A percentile compares a stretch with the other conserved stretches of the same genome.
phyloP scores from a whole-genome alignment of 2,888 invertebrate genomes.

The Volucella bombylans region DNA sequence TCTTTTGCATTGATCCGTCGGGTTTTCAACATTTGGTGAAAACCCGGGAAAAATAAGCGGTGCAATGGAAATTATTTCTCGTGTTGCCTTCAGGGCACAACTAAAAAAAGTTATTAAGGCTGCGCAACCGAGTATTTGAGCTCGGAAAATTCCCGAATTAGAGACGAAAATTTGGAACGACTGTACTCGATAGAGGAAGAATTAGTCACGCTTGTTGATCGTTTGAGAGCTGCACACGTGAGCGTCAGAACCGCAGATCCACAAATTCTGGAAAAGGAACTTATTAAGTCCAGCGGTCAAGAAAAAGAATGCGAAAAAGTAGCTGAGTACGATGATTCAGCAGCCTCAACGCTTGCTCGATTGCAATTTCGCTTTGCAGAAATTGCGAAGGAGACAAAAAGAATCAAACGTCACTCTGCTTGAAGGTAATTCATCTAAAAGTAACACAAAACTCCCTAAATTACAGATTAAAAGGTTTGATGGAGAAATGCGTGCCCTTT shows the following conservation, averaged over 20 bases:
- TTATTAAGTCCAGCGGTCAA: conserved; percentile 3
- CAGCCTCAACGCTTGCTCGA: too few relatives aligned
- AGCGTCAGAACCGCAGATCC: conserved; percentile 11
- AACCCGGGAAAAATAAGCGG: too few relatives aligned
- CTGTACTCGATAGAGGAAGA: not conserved
- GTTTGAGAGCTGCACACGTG: not conserved
- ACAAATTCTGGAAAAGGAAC: not conserved
- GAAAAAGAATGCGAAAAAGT: not conserved
- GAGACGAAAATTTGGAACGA: conserved; percentile 37
- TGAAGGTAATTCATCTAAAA: too few relatives aligned
- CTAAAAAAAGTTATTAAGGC: conserved; percentile 49
- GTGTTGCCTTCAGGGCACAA: conserved; percentile 73
- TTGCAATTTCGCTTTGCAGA: too few relatives aligned
- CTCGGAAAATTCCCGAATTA: conserved; percentile 76
- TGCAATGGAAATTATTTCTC: conserved; percentile 62
- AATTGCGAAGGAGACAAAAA: too few relatives aligned
- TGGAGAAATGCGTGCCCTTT: too few relatives aligned
- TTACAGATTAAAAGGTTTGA: too few relatives aligned
- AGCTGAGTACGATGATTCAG: too few relatives aligned
- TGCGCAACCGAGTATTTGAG: conserved; percentile 74
- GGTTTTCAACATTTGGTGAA: too few relatives aligned
- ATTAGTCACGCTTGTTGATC: not conserved
- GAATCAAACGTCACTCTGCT: too few relatives aligned
- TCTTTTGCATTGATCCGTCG: too few relatives aligned
- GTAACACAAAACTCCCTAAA: too few relatives aligned